Evolutionary conservation across 2,113 vertebrate species (phyloP).

Genomic region (Platycercus adscitus): DNA sequence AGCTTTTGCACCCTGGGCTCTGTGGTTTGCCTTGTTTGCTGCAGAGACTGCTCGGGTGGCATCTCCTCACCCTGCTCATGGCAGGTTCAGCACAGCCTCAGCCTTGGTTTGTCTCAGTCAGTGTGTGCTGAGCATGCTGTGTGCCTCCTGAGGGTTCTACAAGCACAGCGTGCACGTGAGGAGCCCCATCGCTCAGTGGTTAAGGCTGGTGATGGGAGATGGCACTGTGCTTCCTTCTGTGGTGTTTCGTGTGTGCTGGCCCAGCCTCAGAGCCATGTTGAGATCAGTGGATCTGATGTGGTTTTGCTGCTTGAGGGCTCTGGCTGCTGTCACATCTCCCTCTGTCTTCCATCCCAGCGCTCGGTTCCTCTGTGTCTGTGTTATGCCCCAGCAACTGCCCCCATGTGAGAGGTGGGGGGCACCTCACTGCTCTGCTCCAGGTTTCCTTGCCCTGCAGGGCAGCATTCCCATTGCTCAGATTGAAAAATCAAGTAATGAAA

Average conservation of each 20-base stretch:
- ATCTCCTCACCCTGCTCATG: not conserved
- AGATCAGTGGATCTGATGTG: not conserved
- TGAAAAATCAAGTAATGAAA: not conserved
- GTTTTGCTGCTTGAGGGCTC: not conserved
- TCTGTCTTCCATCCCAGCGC: not conserved
- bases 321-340: not conserved
- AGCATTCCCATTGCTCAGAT: fast-evolving
- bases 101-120: not conserved
- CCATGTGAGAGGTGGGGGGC: not conserved
- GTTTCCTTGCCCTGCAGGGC: not conserved
- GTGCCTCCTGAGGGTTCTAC: not conserved
- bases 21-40: not conserved
- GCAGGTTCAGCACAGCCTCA: not conserved
- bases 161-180: fast-evolving
- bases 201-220: not conserved
- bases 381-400: fast-evolving
- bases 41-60: not conserved
- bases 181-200: fast-evolving
- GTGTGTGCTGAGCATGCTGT: not conserved
- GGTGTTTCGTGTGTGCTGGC: not conserved
- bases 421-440: not conserved
- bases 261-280: not conserved
- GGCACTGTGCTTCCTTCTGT: fast-evolving
- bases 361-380: not conserved
- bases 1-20: not conserved